Percentiles rank a stretch among this genome's conserved stretches.
Conservation (phyloP, 2,797 vertebrate genomes). For the Falco rusticolus region DNA sequence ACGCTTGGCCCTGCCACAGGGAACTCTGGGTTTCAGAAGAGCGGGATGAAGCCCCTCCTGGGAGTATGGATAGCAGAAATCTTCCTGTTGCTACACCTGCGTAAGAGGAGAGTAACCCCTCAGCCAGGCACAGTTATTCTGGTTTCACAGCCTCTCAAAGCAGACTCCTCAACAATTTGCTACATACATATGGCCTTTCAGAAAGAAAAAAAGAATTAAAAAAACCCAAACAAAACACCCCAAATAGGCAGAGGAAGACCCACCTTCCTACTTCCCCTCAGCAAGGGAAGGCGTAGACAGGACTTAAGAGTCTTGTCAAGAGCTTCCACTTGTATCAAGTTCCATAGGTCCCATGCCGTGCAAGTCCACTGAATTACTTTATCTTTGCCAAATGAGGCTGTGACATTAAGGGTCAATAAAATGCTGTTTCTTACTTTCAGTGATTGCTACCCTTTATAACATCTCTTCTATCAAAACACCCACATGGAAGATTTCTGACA, state of each 20-base stretch:
- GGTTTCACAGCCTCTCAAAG: neutral
- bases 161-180: neutral
- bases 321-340: constrained; percentile 23
- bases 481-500: neutral
- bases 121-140: rapidly evolving
- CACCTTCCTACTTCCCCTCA: neutral
- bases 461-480: constrained; percentile 22
- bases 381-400: constrained; percentile 15
- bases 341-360: constrained; percentile 1
- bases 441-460: constrained; percentile 42
- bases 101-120: neutral
- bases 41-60: neutral
- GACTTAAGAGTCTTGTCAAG: neutral
- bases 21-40: neutral
- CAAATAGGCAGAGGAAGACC: neutral
- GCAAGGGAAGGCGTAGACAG: neutral
- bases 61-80: rapidly evolving
- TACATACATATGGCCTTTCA: neutral
- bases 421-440: constrained; percentile 46
- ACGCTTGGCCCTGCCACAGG: rapidly evolving
- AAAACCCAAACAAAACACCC: neutral
- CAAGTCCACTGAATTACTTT: constrained; percentile 45
- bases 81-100: neutral
- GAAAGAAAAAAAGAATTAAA: neutral
- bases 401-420: constrained; percentile 44